A percentile compares a stretch with the other conserved stretches of the same genome.
Evolutionary conservation across 2,797 vertebrate genomes (phyloP).

Genomic region (Rhynchonycteris naso): DNA sequence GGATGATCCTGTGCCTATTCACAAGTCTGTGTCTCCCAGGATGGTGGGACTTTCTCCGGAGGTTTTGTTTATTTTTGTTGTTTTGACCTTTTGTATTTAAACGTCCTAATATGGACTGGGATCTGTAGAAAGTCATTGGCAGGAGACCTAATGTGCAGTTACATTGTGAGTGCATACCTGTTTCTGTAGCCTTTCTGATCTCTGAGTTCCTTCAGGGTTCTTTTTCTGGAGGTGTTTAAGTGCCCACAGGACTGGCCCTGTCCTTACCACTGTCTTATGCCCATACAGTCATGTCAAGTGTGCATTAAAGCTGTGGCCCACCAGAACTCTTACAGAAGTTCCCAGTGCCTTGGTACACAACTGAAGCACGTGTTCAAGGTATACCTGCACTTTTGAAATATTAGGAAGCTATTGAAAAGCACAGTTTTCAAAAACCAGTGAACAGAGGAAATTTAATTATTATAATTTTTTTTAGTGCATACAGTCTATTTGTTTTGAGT

Average conservation of each 20-base stretch:
- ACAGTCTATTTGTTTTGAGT: conserved; percentile 61
- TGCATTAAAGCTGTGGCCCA: accelerated
- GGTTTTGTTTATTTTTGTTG: background rate
- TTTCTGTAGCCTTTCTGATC: background rate
- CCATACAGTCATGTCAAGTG: accelerated
- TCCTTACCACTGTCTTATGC: accelerated
- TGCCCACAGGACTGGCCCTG: accelerated
- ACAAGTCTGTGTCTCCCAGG: background rate
- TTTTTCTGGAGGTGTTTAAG: accelerated
- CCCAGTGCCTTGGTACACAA: background rate
- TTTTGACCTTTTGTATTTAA: background rate
- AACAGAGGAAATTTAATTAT: background rate
- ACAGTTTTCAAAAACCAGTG: background rate
- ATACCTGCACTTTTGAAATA: background rate
- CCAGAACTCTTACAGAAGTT: accelerated
- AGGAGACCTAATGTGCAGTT: accelerated
- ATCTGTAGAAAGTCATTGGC: accelerated
- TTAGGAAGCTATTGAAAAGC: accelerated
- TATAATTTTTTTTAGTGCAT: background rate
- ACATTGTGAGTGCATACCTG: accelerated
- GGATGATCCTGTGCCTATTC: accelerated
- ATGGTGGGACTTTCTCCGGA: accelerated
- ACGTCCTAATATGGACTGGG: background rate
- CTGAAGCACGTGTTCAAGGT: background rate
- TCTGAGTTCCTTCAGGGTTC: accelerated